Percentiles rank a stretch among this genome's conserved stretches.
Conservation (phyloP, 2,797 vertebrate species). For the Oreonectes daqikongensis region DNA sequence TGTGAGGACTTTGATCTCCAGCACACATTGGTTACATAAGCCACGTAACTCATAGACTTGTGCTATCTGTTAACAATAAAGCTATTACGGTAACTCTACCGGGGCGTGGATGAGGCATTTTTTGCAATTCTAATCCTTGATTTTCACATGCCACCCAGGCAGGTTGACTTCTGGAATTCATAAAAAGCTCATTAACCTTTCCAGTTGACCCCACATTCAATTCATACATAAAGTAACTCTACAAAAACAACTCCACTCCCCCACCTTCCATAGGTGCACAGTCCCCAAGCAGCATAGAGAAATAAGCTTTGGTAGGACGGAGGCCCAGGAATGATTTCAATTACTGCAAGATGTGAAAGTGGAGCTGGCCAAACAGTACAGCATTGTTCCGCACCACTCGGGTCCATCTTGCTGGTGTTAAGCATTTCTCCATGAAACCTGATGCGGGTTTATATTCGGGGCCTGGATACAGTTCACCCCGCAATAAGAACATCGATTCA, state of each 20-base stretch:
- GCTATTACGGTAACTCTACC: background rate
- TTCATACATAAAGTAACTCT: slow-evolving; percentile 38
- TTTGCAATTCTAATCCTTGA: slow-evolving; percentile 13
- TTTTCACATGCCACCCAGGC: slow-evolving; percentile 16
- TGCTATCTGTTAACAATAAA: slow-evolving; percentile 17
- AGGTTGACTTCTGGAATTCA: slow-evolving; percentile 50
- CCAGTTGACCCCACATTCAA: slow-evolving; percentile 42
- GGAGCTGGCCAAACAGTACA: slow-evolving; percentile 50
- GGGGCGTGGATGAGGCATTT: background rate
- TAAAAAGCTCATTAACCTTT: slow-evolving; percentile 52
- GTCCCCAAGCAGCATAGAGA: slow-evolving; percentile 5
- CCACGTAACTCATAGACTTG: slow-evolving; percentile 7
- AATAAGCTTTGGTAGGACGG: slow-evolving; percentile 40
- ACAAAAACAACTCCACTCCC: slow-evolving; percentile 39
- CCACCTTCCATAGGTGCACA: slow-evolving; percentile 10
- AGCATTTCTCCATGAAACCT: slow-evolving; percentile 54
- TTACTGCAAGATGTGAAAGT: slow-evolving; percentile 59
- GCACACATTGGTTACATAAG: slow-evolving; percentile 30
- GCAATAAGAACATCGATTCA: slow-evolving; percentile 9
- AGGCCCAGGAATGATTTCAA: slow-evolving; percentile 58
- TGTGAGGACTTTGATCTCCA: slow-evolving; percentile 40
- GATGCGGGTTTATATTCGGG: slow-evolving; percentile 50
- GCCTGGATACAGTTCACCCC: slow-evolving; percentile 37
- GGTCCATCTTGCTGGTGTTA: slow-evolving; percentile 39
- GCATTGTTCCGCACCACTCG: slow-evolving; percentile 52